Conservation (phyloP, 2,113 vertebrate species). For the Aix galericulata region DNA sequence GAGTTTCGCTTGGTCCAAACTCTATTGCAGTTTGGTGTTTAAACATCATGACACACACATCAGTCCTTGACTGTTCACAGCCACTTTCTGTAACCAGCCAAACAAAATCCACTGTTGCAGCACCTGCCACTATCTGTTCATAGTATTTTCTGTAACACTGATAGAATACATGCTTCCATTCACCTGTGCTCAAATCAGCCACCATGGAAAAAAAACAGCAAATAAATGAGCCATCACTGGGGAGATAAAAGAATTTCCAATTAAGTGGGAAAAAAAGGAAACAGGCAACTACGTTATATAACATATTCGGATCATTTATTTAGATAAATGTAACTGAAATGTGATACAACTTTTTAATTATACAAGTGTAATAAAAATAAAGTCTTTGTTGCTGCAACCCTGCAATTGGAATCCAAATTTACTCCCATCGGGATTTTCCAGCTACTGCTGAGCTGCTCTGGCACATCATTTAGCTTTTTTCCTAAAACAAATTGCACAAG, state of each 20-base stretch:
- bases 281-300: not conserved
- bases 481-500: not conserved
- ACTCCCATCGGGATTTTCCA: not conserved
- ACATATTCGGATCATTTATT: slow-evolving; percentile 29
- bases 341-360: slow-evolving; percentile 10
- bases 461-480: not conserved
- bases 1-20: not conserved
- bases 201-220: not conserved
- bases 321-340: not conserved
- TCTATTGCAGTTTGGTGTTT: not conserved
- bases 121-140: not conserved
- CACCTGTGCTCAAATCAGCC: not conserved
- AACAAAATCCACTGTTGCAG: not conserved
- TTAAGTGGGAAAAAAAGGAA: not conserved
- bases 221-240: not conserved
- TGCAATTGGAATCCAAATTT: not conserved
- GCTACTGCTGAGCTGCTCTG: not conserved
- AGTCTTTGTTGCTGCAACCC: not conserved
- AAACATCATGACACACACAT: not conserved
- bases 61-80: not conserved
- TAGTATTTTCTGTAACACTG: not conserved
- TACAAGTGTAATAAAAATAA: not conserved
- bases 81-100: not conserved
- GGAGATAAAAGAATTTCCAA: not conserved
- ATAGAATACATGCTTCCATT: not conserved